Percentiles rank a stretch among this genome's conserved stretches.
phyloP scores from a whole-genome alignment of 2,113 vertebrate species.

The Mirza zaza region DNA sequence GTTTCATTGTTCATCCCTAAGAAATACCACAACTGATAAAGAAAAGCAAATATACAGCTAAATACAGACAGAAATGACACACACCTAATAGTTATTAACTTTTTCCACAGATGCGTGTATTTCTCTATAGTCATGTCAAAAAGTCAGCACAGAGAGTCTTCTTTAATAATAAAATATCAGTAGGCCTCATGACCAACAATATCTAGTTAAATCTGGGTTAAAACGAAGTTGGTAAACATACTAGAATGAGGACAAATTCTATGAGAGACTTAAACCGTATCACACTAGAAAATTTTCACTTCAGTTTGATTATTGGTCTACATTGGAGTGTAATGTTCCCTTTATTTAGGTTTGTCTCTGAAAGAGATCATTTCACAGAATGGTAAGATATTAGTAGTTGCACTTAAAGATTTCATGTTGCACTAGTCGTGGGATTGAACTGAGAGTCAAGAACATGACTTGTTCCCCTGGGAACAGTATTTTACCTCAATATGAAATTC shows the following conservation, averaged over 20 bases:
- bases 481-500: conserved; percentile 54
- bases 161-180: background rate
- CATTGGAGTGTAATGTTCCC: background rate
- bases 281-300: background rate
- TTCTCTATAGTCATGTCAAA: background rate
- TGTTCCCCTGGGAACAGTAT: conserved; percentile 37
- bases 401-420: conserved; percentile 37
- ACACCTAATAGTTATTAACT: background rate
- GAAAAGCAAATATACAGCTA: background rate
- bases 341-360: background rate
- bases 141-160: background rate
- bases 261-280: background rate
- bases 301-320: background rate
- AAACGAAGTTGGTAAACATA: background rate
- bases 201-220: background rate
- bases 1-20: background rate
- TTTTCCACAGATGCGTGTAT: background rate
- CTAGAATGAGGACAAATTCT: background rate
- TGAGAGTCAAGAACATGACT: conserved; percentile 48
- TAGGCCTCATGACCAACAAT: background rate
- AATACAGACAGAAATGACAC: background rate
- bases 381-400: background rate
- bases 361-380: conserved; percentile 16
- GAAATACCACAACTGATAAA: background rate
- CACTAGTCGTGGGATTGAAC: background rate